These are phyloP conservation scores for Pterocles orientalis DNA, from an alignment of 2,113 vertebrate species.

Conservation along the genomic window DNA sequence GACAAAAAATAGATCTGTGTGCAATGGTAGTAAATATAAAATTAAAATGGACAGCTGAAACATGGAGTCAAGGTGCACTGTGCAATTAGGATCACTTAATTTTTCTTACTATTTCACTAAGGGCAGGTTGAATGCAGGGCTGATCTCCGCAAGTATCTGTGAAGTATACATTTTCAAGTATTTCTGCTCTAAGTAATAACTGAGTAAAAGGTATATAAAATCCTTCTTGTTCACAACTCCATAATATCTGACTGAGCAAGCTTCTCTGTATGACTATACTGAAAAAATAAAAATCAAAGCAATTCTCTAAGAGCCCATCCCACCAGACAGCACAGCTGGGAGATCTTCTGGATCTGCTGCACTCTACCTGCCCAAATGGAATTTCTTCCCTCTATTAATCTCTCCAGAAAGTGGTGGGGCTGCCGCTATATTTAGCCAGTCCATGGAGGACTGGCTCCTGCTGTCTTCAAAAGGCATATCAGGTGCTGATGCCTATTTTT, in stretches of 20 bases:
- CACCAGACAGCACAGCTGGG: neutral
- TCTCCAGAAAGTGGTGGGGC: neutral
- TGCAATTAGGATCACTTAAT: neutral
- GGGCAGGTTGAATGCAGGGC: neutral
- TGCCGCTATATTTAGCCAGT: neutral
- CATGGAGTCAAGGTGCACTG: neutral
- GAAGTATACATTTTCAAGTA: neutral
- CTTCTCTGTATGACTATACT: neutral
- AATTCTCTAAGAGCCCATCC: neutral
- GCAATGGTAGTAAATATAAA: neutral
- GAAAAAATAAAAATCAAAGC: neutral
- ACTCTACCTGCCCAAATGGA: conserved; percentile 25
- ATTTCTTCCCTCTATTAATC: neutral
- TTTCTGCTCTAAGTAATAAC: neutral
- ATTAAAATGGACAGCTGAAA: neutral
- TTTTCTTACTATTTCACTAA: neutral
- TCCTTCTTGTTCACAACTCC: neutral
- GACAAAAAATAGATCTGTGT: neutral
- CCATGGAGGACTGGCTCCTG: neutral
- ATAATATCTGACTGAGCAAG: neutral
- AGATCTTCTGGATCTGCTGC: neutral
- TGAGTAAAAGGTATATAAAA: neutral
- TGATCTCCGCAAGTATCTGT: neutral
- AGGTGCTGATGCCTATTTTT: conserved; percentile 49
- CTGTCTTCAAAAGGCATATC: conserved; percentile 42